Evolutionary conservation across 2,113 vertebrate species (phyloP).

Genomic region (Cephalopterus ornatus): DNA sequence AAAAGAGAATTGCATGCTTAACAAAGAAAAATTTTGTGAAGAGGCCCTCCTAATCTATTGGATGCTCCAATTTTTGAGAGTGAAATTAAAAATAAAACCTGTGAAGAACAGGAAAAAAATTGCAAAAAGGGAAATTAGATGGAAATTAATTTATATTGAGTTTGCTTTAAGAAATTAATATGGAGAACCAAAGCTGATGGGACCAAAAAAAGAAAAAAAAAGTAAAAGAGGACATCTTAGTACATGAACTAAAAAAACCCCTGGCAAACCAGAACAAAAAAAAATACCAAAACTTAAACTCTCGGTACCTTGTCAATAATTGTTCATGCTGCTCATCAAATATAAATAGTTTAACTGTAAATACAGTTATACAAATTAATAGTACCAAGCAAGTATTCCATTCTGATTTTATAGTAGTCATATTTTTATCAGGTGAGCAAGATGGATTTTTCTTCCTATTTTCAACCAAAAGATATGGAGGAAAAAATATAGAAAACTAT

Average conservation of each 20-base stretch:
- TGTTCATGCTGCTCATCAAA: background rate
- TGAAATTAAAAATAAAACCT: background rate
- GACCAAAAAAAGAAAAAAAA: background rate
- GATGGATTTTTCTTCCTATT: background rate
- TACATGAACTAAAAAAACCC: background rate
- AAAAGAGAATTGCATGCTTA: background rate
- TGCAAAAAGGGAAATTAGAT: background rate
- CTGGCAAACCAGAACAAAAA: background rate
- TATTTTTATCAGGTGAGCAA: background rate
- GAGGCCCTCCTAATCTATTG: background rate
- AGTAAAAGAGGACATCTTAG: background rate
- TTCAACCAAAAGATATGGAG: background rate
- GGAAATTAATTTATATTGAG: background rate
- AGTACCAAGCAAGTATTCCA: background rate
- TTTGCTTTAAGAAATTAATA: background rate
- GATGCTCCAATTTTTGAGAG: background rate
- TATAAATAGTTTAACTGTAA: background rate
- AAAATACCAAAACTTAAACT: accelerated
- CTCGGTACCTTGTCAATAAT: background rate
- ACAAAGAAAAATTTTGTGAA: background rate
- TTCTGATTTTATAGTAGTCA: background rate
- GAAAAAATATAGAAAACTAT: background rate
- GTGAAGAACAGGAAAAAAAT: background rate
- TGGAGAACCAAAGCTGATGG: background rate
- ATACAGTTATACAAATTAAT: background rate